Conservation (phyloP, 2,888 invertebrate species). For the Uropetala carovei region DNA sequence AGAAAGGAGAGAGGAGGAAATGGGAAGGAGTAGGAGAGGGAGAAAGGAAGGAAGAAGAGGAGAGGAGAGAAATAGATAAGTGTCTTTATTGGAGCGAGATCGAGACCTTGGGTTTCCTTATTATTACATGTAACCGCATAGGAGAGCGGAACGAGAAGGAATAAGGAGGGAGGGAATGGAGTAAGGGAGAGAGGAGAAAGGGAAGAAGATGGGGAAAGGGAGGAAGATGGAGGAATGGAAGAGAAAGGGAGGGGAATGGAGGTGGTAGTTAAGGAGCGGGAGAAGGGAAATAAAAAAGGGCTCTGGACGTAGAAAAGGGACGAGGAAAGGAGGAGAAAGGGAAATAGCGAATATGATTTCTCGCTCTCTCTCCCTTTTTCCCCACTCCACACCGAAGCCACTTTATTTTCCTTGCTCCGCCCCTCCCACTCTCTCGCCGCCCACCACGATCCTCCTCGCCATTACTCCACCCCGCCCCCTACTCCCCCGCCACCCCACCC, state of each 20-base stretch:
- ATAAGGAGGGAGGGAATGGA: background rate
- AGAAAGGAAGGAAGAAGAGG: background rate
- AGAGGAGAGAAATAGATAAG: background rate
- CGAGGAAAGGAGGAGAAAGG: background rate
- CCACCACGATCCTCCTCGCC: slow-evolving; percentile 8
- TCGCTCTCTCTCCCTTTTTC: background rate
- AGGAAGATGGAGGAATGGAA: background rate
- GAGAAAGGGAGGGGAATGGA: background rate
- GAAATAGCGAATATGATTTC: slow-evolving; percentile 33
- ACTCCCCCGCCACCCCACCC: background rate
- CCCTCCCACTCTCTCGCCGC: background rate
- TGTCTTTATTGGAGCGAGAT: slow-evolving; percentile 56
- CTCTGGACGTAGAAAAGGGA: background rate
- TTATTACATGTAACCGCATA: slow-evolving; percentile 50
- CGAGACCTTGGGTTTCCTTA: slow-evolving; percentile 39
- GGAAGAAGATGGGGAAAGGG: background rate
- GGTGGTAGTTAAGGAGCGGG: background rate
- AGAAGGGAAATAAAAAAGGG: background rate
- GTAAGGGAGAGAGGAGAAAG: background rate
- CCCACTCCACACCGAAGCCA: slow-evolving; percentile 8
- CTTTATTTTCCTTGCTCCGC: background rate
- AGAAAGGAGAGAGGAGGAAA: background rate
- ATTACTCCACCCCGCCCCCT: background rate
- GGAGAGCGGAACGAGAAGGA: background rate
- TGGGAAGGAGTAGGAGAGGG: no score